Conservation (phyloP, 2,113 vertebrate species). For the Pholis gunnellus region DNA sequence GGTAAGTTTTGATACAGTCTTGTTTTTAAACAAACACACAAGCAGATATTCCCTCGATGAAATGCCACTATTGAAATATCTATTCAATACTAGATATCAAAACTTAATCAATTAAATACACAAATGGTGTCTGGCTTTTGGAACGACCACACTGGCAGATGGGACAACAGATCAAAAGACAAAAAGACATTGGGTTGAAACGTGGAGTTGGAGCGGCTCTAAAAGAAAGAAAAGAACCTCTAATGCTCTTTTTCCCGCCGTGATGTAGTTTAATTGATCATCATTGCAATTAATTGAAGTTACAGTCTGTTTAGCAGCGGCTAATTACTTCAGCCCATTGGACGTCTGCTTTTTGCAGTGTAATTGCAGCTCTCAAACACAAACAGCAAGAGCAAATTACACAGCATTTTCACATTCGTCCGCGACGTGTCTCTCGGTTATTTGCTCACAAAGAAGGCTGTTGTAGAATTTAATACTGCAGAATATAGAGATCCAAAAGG, state of each 20-base stretch:
- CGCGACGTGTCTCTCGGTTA: background rate
- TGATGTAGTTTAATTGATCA: slow-evolving; percentile 74
- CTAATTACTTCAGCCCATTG: slow-evolving; percentile 74
- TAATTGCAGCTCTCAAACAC: slow-evolving; percentile 73
- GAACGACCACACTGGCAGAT: slow-evolving; percentile 47
- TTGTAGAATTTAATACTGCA: background rate
- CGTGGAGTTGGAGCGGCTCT: slow-evolving; percentile 26
- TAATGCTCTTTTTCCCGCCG: slow-evolving; percentile 21
- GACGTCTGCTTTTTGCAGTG: slow-evolving; percentile 68
- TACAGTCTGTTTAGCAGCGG: slow-evolving; percentile 60
- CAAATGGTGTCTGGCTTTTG: slow-evolving; percentile 15
- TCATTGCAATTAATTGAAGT: slow-evolving; percentile 76
- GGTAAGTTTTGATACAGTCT: background rate
- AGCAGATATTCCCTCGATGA: background rate
- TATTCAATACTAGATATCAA: slow-evolving; percentile 20
- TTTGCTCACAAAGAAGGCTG: background rate
- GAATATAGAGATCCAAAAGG: background rate
- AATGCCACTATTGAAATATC: background rate
- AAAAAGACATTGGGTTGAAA: slow-evolving; percentile 52
- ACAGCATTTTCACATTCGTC: slow-evolving; percentile 51
- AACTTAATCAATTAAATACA: slow-evolving; percentile 9
- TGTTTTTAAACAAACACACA: slow-evolving; percentile 1
- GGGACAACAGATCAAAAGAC: slow-evolving; percentile 53
- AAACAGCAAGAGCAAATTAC: slow-evolving; percentile 66
- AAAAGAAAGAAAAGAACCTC: slow-evolving; percentile 18